These are phyloP conservation scores for Manis crassicaudata DNA, from an alignment of 2,797 vertebrate genomes.

Conservation along the genomic window DNA sequence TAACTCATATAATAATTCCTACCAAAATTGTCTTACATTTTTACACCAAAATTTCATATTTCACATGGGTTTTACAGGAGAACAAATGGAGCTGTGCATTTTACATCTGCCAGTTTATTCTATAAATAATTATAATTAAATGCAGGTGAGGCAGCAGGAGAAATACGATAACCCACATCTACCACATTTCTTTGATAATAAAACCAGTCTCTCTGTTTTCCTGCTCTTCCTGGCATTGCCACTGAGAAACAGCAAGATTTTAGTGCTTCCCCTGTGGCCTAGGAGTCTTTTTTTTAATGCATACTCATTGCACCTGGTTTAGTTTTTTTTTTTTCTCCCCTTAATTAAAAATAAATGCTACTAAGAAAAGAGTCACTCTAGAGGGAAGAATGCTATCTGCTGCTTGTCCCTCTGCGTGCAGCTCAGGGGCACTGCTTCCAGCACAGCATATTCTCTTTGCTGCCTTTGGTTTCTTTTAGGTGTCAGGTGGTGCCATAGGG, in stretches of 20 bases:
- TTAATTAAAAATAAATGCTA: constrained; percentile 70
- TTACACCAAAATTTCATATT: constrained; percentile 6
- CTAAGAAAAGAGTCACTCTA: constrained; percentile 15
- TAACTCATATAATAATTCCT: neutral
- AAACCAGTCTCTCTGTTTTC: neutral
- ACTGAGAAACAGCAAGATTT: constrained; percentile 35
- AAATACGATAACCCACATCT: constrained; percentile 6
- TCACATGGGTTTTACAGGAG: neutral
- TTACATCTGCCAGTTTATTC: constrained; percentile 25
- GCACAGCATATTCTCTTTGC: neutral
- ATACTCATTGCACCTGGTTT: constrained; percentile 32
- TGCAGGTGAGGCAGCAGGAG: neutral
- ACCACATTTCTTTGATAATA: constrained; percentile 11
- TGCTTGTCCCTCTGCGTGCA: neutral
- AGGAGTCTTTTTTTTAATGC: constrained; percentile 30
- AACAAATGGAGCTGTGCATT: constrained; percentile 22
- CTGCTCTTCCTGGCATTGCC: constrained; percentile 35
- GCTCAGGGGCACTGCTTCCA: neutral
- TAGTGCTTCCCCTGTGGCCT: neutral
- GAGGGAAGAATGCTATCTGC: neutral
- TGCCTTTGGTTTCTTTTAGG: neutral
- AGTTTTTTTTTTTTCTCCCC: neutral
- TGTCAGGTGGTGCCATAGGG: neutral
- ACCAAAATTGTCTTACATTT: neutral
- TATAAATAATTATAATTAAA: constrained; percentile 74